Evolutionary conservation across 1,140 invertebrate genomes (phyloP).

Genomic region (Eriosoma lanigerum): DNA sequence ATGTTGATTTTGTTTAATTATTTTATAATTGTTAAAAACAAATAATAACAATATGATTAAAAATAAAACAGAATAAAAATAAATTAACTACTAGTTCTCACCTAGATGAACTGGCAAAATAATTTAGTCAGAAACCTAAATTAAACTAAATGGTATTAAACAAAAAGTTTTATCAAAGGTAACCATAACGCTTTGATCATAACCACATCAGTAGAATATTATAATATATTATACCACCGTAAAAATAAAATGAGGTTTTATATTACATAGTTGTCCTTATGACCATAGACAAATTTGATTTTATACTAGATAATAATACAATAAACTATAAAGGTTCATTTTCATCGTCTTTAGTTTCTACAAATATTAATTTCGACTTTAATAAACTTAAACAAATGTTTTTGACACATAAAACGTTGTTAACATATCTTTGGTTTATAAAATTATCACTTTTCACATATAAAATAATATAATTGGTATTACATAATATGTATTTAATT

Average conservation of each 20-base stretch:
- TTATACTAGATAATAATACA: neutral
- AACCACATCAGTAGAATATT: neutral
- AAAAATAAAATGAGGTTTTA: neutral
- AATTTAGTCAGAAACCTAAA: neutral
- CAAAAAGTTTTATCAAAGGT: neutral
- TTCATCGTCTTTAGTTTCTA: neutral
- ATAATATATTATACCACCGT: neutral
- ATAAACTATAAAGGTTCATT: no score
- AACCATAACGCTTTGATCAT: neutral
- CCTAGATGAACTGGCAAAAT: neutral
- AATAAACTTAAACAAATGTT: no score
- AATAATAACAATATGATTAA: no score
- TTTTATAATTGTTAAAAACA: no score
- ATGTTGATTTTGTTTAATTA: no score
- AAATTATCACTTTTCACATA: no score
- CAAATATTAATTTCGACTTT: neutral
- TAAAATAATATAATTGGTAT: no score
- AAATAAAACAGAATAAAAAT: no score
- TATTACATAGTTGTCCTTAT: neutral
- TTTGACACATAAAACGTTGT: no score
- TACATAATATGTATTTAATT: no score
- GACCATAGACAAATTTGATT: neutral
- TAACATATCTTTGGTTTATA: no score
- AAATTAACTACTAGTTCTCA: no score
- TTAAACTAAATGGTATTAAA: neutral